Percentiles rank a stretch among this genome's conserved stretches.
These are phyloP conservation scores for Dendrolimus punctatus DNA, from an alignment of 1,140 invertebrate species.

Conservation along the genomic window DNA sequence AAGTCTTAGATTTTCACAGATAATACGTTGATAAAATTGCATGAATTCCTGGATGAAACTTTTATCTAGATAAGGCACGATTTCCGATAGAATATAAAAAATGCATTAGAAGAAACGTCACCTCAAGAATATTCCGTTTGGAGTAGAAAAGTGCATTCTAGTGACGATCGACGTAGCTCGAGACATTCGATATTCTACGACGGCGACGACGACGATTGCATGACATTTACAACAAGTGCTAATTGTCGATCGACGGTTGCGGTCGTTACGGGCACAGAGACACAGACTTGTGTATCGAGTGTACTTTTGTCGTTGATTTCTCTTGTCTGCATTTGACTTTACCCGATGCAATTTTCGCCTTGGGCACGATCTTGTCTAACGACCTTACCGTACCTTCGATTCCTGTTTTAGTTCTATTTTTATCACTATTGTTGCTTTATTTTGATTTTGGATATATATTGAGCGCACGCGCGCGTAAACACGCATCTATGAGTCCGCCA, in stretches of 20 bases:
- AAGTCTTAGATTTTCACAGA: too few relatives aligned
- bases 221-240: slow-evolving; percentile 54
- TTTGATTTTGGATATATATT: too few relatives aligned
- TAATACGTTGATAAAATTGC: too few relatives aligned
- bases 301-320: slow-evolving; percentile 38
- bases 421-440: too few relatives aligned
- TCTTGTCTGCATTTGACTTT: slow-evolving; percentile 52
- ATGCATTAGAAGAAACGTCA: background rate
- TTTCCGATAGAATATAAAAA: too few relatives aligned
- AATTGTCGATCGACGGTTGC: slow-evolving; percentile 41
- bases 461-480: too few relatives aligned
- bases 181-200: background rate
- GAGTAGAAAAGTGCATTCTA: slow-evolving; percentile 1
- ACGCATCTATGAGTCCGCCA: too few relatives aligned
- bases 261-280: slow-evolving; percentile 32
- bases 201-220: slow-evolving; percentile 27
- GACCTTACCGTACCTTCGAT: slow-evolving; percentile 10
- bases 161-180: slow-evolving; percentile 1
- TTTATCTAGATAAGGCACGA: too few relatives aligned
- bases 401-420: background rate
- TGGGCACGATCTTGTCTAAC: slow-evolving; percentile 43
- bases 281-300: slow-evolving; percentile 30
- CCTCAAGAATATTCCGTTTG: background rate
- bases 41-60: too few relatives aligned
- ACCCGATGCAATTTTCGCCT: slow-evolving; percentile 49